Percentiles rank a stretch among this genome's conserved stretches.
Conservation (phyloP, 2,797 vertebrate species). For the Xiphophorus birchmanni region DNA sequence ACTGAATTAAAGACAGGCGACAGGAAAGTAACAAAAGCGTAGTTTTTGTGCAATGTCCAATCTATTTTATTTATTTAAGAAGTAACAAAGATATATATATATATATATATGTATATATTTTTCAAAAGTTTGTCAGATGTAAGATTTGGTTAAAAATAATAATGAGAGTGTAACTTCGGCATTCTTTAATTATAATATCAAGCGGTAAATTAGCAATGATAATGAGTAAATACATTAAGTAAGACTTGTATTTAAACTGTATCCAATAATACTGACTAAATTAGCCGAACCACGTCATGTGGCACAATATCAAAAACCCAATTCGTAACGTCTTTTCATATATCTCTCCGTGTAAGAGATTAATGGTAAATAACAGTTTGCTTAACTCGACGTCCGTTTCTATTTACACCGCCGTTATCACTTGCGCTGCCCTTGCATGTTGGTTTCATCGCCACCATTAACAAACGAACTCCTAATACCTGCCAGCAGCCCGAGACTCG, state of each 20-base stretch:
- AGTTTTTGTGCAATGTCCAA: background rate
- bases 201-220: background rate
- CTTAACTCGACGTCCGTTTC: slow-evolving; percentile 17
- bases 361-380: background rate
- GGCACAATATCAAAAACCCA: background rate
- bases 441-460: slow-evolving; percentile 52
- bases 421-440: slow-evolving; percentile 27
- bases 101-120: too few species aligned
- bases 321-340: background rate
- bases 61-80: background rate
- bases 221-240: background rate
- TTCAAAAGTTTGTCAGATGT: background rate
- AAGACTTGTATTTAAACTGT: background rate
- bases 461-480: slow-evolving; percentile 49
- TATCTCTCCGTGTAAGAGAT: background rate
- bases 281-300: background rate
- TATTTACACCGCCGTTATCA: slow-evolving; percentile 54
- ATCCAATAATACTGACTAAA: background rate
- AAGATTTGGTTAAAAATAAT: background rate
- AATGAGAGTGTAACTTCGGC: too few species aligned
- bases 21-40: background rate
- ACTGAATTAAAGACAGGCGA: background rate
- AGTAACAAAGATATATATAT: too few species aligned
- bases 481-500: slow-evolving; percentile 19
- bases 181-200: background rate